phyloP scores from a whole-genome alignment of 2,888 invertebrate genomes.

The Pheosia tremula region DNA sequence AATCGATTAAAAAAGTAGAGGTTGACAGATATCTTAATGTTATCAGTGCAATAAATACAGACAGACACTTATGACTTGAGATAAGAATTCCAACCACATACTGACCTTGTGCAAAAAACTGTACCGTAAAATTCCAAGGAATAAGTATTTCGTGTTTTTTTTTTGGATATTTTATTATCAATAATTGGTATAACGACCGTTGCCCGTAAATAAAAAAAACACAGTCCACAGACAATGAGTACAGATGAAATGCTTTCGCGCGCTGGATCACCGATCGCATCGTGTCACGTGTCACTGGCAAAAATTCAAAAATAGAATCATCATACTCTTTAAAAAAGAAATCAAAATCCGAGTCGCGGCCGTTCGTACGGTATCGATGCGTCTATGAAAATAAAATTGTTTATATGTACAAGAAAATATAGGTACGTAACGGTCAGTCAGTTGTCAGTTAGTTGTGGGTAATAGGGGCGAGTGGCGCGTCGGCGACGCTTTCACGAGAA shows the following conservation, averaged over 20 bases:
- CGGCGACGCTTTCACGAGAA: slow-evolving; percentile 51
- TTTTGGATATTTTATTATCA: no score
- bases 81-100: not conserved
- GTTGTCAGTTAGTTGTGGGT: slow-evolving; percentile 75
- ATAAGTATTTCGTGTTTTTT: no score
- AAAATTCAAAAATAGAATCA: slow-evolving; percentile 56
- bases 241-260: slow-evolving; percentile 14
- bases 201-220: not conserved
- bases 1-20: not conserved
- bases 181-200: not conserved
- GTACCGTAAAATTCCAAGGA: not conserved
- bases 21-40: not conserved
- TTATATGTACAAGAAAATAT: slow-evolving; percentile 70
- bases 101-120: not conserved
- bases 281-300: slow-evolving; percentile 46
- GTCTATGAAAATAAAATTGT: slow-evolving; percentile 78
- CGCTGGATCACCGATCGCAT: slow-evolving; percentile 26
- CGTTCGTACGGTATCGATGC: slow-evolving; percentile 53
- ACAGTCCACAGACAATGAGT: slow-evolving; percentile 7
- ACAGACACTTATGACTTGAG: not conserved
- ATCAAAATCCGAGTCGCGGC: slow-evolving; percentile 26
- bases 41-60: not conserved
- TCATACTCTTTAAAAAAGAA: slow-evolving; percentile 37
- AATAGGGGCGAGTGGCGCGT: slow-evolving; percentile 61
- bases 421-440: slow-evolving; percentile 72